Conservation (phyloP, 2,113 vertebrate genomes). For the Carassius carassius region DNA sequence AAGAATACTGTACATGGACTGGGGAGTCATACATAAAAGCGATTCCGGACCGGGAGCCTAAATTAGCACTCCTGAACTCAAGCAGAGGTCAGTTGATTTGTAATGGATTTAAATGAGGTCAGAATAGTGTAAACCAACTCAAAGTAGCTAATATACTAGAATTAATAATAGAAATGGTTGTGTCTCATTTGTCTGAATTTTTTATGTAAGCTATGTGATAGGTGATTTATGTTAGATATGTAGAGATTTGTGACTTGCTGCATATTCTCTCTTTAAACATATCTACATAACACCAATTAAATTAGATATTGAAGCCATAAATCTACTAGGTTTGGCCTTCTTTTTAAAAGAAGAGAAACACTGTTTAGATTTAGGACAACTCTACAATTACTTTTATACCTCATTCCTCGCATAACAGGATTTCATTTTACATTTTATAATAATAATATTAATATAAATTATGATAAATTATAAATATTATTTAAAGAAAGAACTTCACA, state of each 20-base stretch:
- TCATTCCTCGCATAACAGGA: not conserved
- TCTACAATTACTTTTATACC: not conserved
- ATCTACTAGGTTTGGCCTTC: not conserved
- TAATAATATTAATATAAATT: no score
- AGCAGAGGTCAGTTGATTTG: slow-evolving; percentile 51
- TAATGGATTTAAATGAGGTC: slow-evolving; percentile 45
- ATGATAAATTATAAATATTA: no score
- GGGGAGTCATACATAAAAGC: not conserved
- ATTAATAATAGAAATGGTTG: not conserved
- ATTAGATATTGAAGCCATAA: not conserved
- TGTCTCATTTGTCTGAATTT: not conserved
- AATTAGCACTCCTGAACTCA: slow-evolving; percentile 48
- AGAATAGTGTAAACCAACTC: not conserved
- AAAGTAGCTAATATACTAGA: not conserved
- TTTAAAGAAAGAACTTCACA: not conserved
- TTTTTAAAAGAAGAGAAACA: no score
- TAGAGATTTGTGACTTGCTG: not conserved
- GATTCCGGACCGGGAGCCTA: slow-evolving; percentile 5
- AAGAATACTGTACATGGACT: not conserved
- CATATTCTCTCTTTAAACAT: not conserved
- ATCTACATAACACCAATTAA: no score
- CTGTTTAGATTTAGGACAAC: not conserved
- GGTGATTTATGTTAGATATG: not conserved
- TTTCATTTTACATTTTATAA: no score
- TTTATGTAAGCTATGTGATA: not conserved